A percentile compares a stretch with the other conserved stretches of the same genome.
Conservation (phyloP, 2,797 vertebrate species). For the Pseudochirops cupreus region DNA sequence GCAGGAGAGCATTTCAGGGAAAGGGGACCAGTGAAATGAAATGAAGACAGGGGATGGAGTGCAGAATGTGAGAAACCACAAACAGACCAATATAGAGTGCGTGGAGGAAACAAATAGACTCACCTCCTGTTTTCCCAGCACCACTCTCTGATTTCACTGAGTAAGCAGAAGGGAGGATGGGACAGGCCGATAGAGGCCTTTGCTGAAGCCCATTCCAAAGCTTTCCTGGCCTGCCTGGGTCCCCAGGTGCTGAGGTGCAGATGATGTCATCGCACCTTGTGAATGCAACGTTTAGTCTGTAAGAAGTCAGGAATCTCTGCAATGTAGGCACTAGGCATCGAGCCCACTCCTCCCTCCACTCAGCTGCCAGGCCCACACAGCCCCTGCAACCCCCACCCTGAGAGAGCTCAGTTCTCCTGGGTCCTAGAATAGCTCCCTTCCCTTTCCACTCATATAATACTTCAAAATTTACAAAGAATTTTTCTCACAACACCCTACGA, state of each 20-base stretch:
- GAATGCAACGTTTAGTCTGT: constrained; percentile 78
- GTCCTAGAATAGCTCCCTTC: not conserved
- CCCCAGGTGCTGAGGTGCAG: constrained; percentile 83
- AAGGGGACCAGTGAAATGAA: not conserved
- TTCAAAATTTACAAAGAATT: not conserved
- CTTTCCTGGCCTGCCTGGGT: constrained; percentile 73
- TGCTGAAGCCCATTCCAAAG: not conserved
- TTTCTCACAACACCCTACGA: not conserved
- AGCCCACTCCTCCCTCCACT: constrained; percentile 54
- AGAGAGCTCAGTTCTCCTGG: not conserved
- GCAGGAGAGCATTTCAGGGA: not conserved
- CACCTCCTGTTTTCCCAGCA: not conserved
- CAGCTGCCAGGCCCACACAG: constrained; percentile 19
- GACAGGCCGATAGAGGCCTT: not conserved
- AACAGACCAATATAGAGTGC: not conserved
- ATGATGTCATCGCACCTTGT: constrained; percentile 80
- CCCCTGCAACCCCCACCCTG: not conserved
- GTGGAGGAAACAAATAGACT: not conserved
- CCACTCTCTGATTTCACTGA: not conserved
- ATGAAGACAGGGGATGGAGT: not conserved
- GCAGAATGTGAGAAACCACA: not conserved
- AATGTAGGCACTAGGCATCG: constrained; percentile 79
- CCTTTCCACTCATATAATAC: not conserved
- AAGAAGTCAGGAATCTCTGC: constrained; percentile 81
- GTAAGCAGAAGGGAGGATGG: not conserved